phyloP scores from a whole-genome alignment of 2,888 invertebrate genomes.

The Tachina grossa region DNA sequence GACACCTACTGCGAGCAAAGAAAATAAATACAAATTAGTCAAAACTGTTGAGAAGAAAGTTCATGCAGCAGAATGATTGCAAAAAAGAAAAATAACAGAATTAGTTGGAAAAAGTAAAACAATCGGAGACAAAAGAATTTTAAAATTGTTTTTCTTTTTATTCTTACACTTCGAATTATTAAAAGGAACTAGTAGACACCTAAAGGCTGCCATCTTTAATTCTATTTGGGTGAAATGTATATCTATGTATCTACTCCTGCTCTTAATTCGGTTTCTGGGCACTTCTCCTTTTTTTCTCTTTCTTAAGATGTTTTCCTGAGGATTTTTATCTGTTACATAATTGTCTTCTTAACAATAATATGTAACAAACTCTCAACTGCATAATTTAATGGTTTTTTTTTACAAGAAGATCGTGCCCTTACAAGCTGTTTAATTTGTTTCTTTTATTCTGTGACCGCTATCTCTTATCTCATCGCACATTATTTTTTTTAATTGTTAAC shows the following conservation, averaged over 20 bases:
- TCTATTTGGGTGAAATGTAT: too few species aligned
- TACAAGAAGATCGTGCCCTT: neutral
- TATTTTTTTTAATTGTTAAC: slow-evolving; percentile 32
- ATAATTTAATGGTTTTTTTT: neutral
- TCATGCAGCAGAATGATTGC: neutral
- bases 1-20: slow-evolving; percentile 51
- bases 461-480: slow-evolving; percentile 18
- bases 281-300: too few species aligned
- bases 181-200: too few species aligned
- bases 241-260: too few species aligned
- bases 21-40: slow-evolving; percentile 18
- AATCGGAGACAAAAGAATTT: too few species aligned
- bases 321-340: too few species aligned
- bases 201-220: too few species aligned
- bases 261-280: too few species aligned
- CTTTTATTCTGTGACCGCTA: slow-evolving; percentile 20
- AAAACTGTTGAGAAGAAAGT: neutral
- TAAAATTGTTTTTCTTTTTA: too few species aligned
- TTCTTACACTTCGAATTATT: too few species aligned
- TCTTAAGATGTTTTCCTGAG: too few species aligned
- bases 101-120: neutral
- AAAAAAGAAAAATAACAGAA: neutral
- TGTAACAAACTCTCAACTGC: neutral
- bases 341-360: too few species aligned
- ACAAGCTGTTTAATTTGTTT: slow-evolving; percentile 44